These are phyloP conservation scores for Paramuricea clavata DNA, from an alignment of 92 coral and sea anemone genomes.

Conservation along the genomic window DNA sequence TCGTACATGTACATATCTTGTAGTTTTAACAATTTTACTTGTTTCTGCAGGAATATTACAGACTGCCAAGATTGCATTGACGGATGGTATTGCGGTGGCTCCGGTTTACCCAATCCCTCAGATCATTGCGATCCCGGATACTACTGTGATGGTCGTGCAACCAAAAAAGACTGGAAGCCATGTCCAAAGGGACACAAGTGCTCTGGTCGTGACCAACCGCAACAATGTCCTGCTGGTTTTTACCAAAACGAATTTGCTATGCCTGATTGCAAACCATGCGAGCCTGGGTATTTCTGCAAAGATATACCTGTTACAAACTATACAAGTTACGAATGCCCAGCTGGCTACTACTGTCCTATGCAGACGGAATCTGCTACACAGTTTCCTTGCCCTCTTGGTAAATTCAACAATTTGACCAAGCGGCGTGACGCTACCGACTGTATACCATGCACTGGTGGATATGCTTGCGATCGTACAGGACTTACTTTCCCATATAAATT, in stretches of 20 bases:
- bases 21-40: no score
- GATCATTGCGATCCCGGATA: constrained; percentile 81
- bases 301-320: constrained; percentile 87
- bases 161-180: constrained; percentile 63
- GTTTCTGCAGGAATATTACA: constrained; percentile 76
- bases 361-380: constrained; percentile 85
- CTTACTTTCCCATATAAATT: constrained; percentile 77
- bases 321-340: constrained; percentile 72
- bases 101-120: constrained; percentile 84
- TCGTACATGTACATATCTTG: no score
- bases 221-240: constrained; percentile 87
- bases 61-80: constrained; percentile 91
- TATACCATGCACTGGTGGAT: constrained; percentile 83
- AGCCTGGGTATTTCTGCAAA: constrained; percentile 84
- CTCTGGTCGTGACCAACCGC: constrained; percentile 81
- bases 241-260: constrained; percentile 79
- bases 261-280: constrained; percentile 77
- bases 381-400: constrained; percentile 91
- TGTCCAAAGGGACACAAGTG: constrained; percentile 89
- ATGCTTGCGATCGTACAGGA: constrained; percentile 93
- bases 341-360: constrained; percentile 90
- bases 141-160: constrained; percentile 89
- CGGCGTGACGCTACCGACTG: constrained; percentile 73
- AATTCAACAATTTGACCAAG: constrained; percentile 90
- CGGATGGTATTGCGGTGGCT: constrained; percentile 95